Evolutionary conservation across 2,888 invertebrate genomes (phyloP), one percentile per base, ranked within the genome.

Genomic region (Cerastoderma edule): DNA sequence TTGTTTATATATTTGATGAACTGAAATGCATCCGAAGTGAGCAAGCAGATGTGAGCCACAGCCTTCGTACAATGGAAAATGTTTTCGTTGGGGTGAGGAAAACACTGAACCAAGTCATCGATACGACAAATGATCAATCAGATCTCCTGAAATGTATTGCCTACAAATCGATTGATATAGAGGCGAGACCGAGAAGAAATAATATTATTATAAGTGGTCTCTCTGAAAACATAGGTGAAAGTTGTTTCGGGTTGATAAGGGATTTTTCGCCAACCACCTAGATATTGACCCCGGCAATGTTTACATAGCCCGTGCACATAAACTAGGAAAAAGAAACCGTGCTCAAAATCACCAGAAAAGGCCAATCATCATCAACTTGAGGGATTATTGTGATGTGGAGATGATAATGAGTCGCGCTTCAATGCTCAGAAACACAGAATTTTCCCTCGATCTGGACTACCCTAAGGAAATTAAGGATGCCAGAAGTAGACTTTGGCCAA

Each of bases 81-180:
- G n/a, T n/a, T n/a, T n/a, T n/a, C n/a, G n/a, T n/a, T n/a, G n/a
- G n/a, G n/a, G n/a, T n/a, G n/a, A n/a, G n/a, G n/a, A n/a, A n/a
- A n/a, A n/a, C n/a, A n/a, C n/a, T n/a, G n/a, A n/a, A n/a, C n/a
- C n/a, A n/a, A n/a, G n/a, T n/a, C n/a, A 39, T 54, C 54, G 27
- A 44, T 13, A 35, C 48, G 1, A 50, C 71, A 30, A 60, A 72
- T 48, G 44, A 13, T 10, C 56, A 66, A 46, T 64, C 72, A 46
- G 72, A 72, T 28, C 19, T 72, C 6, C 19, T 72, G 63, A 63
- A 63, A 48, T 33, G 50, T 1, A 50, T 70, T 22, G 63, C 70
- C n/a, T 70, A 70, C 54, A 67, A 73, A 50, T 73, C 73, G 2
- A 72, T 72, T 13, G 72, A 72, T 28, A 50, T 71, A 22, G 71